Base-by-base conservation (phyloP, 2,113 vertebrate genomes). In the Seriola rivoliana region DNA sequence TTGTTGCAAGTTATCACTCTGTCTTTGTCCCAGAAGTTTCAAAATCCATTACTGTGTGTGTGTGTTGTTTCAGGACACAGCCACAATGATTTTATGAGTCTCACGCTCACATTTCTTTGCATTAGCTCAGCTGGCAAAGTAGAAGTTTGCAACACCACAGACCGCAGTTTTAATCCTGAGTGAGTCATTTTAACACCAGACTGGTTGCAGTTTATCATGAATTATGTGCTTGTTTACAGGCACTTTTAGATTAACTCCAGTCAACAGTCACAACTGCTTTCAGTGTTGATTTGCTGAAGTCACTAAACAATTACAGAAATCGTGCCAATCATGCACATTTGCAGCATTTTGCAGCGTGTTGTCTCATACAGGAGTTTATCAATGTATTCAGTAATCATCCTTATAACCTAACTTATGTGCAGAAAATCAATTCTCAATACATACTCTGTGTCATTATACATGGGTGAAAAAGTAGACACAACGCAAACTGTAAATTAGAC, bases 151-250 rank as follows among this genome's bases (percentile, higher is more conserved):
- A 54, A 69, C 76, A 52, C 38, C 63, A 79, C 65, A 80, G 64
- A 46, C 66, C 38, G 84, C 73, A 42, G 81, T 25, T 69, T 44
- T 50, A 76, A 79, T 88, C 84, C 82, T 34, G 10, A 52, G 71
- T 40, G 88, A 75, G 80, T 74, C 79, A 14, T 79, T 86, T 78
- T 19, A 75, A 62, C 80, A 72, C 44, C 86, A 84, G 82, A 48
- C 74, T 36, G 86, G 40, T 64, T 52, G 86, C 82, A 85, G 73
- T 86, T 89, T 79, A 74, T 85, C 58, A 3, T 91, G 89, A 89
- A 79, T 91, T 82, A 88, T 82, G 80, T 75, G 72, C 71, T 85
- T 91, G 88, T 92, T 90, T 90, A 86, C 88, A 86, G 78, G 76
- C 86, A 74, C 55, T 90, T 91, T 81, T 23, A 86, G 83, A 89